These are phyloP conservation scores for Acronicta aceris DNA, from an alignment of 2,888 invertebrate species.

Conservation along the genomic window DNA sequence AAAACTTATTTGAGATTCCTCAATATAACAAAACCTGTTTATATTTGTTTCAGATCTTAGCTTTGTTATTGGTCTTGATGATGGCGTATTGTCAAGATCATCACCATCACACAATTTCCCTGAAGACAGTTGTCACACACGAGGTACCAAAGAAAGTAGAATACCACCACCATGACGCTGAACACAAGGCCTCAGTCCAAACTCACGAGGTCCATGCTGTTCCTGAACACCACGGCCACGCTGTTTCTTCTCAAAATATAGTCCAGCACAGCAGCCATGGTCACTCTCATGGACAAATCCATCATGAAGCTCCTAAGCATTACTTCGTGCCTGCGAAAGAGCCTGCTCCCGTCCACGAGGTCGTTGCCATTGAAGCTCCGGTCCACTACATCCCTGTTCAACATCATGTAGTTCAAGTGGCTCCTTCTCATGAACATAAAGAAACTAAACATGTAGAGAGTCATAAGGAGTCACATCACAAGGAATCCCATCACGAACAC, in stretches of 20 bases:
- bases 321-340: conserved; percentile 60
- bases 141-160: conserved; percentile 66
- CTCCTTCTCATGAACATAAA: not conserved
- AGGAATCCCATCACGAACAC: conserved; percentile 60
- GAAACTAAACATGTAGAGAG: conserved; percentile 8
- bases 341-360: conserved; percentile 60
- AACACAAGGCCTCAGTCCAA: conserved; percentile 17
- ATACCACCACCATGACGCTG: conserved; percentile 22
- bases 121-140: conserved; percentile 68
- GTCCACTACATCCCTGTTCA: conserved; percentile 34
- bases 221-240: conserved; percentile 59
- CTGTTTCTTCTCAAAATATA: conserved; percentile 68
- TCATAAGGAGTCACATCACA: conserved; percentile 46
- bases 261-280: conserved; percentile 57
- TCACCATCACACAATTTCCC: conserved; percentile 55
- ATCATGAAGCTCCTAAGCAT: conserved; percentile 54
- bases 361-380: conserved; percentile 33
- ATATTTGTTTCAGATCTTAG: conserved; percentile 58
- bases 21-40: too few species aligned
- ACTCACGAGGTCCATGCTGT: conserved; percentile 24
- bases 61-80: conserved; percentile 55
- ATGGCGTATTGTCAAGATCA: conserved; percentile 66
- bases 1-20: too few species aligned
- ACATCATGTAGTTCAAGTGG: conserved; percentile 31
- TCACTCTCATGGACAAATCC: conserved; percentile 51